Percentiles rank a stretch among this genome's conserved stretches.
Conservation (phyloP, 2,113 vertebrate species). For the Suricata suricatta region DNA sequence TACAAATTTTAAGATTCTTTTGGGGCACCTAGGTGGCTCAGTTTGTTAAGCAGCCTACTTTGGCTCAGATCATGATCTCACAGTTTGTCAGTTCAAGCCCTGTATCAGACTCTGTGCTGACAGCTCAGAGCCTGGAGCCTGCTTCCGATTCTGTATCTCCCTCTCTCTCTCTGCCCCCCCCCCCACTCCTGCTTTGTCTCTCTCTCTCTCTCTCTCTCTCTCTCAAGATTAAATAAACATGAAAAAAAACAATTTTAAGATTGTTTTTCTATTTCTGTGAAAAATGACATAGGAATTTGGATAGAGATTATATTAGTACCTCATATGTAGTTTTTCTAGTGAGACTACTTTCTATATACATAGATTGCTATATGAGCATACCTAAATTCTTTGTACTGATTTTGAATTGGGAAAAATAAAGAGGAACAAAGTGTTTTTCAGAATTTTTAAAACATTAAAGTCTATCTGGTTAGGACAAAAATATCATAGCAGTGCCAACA, state of each 20-base stretch:
- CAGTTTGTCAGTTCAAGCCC: too few relatives aligned
- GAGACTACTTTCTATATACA: neutral
- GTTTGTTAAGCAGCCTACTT: too few relatives aligned
- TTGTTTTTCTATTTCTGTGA: neutral
- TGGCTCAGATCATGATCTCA: too few relatives aligned
- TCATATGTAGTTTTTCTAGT: neutral
- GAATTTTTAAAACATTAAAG: neutral
- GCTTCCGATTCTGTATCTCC: too few relatives aligned
- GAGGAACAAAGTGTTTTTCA: neutral
- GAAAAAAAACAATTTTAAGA: neutral
- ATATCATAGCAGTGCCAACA: fast-evolving
- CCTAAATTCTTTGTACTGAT: neutral
- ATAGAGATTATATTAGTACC: neutral
- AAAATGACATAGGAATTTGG: neutral
- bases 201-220: too few relatives aligned
- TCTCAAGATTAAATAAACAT: too few relatives aligned
- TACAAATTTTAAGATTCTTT: neutral
- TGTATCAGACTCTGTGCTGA: too few relatives aligned
- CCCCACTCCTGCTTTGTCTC: too few relatives aligned
- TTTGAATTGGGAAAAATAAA: neutral
- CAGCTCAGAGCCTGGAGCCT: too few relatives aligned
- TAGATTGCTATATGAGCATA: neutral
- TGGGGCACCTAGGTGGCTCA: neutral
- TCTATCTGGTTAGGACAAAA: neutral
- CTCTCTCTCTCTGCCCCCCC: too few relatives aligned